Conservation (phyloP, 1,140 invertebrate genomes). For the Drosophila elegans region DNA sequence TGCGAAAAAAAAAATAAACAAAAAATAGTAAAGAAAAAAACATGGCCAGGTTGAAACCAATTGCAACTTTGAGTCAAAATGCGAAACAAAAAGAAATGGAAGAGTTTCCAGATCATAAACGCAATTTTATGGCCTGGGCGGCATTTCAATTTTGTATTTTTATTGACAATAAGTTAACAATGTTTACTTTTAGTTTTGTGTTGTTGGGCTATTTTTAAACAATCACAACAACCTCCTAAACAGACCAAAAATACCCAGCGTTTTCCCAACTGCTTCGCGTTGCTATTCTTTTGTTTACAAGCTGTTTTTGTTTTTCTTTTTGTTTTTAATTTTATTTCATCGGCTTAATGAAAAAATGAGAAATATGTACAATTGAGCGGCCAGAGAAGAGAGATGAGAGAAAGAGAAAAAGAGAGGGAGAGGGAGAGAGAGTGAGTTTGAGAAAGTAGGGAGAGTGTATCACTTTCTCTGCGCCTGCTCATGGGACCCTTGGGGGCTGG, state of each 20-base stretch:
- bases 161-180: constrained; percentile 80
- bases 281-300: constrained; percentile 62
- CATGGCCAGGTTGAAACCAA: constrained; percentile 27
- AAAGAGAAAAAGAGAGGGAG: constrained; percentile 11
- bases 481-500: constrained; percentile 43
- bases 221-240: constrained; percentile 48
- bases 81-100: constrained; percentile 41
- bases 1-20: constrained; percentile 7
- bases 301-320: constrained; percentile 52
- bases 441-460: constrained; percentile 13
- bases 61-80: constrained; percentile 42
- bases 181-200: constrained; percentile 72
- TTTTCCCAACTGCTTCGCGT: constrained; percentile 16
- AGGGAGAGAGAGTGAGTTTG: constrained; percentile 8
- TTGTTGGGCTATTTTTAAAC: constrained; percentile 66
- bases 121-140: constrained; percentile 62
- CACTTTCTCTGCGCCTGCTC: constrained; percentile 58
- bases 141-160: constrained; percentile 71
- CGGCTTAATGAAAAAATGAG: constrained; percentile 51
- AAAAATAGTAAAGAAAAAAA: constrained; percentile 1
- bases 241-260: constrained; percentile 19
- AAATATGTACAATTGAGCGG: constrained; percentile 50
- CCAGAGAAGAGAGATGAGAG: constrained; percentile 15
- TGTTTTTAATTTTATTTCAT: constrained; percentile 38
- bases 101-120: constrained; percentile 67